phyloP scores from a whole-genome alignment of 1,140 invertebrate genomes.

The Zaprionus vittiger region DNA sequence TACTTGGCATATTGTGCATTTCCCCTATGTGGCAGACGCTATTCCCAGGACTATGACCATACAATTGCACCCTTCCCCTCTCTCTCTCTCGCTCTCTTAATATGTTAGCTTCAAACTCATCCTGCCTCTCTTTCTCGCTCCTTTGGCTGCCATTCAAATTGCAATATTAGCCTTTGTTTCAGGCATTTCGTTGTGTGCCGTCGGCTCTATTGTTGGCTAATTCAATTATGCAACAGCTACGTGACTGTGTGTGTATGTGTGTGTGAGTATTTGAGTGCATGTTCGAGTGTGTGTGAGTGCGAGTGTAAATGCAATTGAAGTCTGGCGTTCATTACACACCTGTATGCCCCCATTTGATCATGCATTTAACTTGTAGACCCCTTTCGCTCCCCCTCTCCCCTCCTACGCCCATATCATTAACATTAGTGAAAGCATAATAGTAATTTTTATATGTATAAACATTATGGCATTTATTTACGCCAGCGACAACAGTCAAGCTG shows the following conservation, averaged over 20 bases:
- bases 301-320: conserved; percentile 43
- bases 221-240: conserved; percentile 69
- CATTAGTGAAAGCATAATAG: conserved; percentile 45
- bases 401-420: conserved; percentile 17
- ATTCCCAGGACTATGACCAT: conserved; percentile 19
- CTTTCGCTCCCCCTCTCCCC: not conserved
- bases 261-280: not conserved
- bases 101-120: not conserved
- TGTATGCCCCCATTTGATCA: conserved; percentile 51
- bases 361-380: conserved; percentile 34
- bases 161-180: conserved; percentile 76
- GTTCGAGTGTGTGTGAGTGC: not conserved
- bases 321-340: conserved; percentile 43
- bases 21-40: conserved; percentile 6
- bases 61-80: conserved; percentile 19
- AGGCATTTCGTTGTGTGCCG: conserved; percentile 49
- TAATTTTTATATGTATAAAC: conserved; percentile 57
- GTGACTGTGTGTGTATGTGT: conserved; percentile 27
- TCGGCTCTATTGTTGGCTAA: conserved; percentile 61
- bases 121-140: not conserved
- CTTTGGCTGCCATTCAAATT: conserved; percentile 30
- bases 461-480: conserved; percentile 63
- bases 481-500: conserved; percentile 1
- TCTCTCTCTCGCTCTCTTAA: not conserved
- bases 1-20: conserved; percentile 36